Evolutionary conservation across 2,888 invertebrate genomes (phyloP).

Genomic region (Oscheius sp.): DNA sequence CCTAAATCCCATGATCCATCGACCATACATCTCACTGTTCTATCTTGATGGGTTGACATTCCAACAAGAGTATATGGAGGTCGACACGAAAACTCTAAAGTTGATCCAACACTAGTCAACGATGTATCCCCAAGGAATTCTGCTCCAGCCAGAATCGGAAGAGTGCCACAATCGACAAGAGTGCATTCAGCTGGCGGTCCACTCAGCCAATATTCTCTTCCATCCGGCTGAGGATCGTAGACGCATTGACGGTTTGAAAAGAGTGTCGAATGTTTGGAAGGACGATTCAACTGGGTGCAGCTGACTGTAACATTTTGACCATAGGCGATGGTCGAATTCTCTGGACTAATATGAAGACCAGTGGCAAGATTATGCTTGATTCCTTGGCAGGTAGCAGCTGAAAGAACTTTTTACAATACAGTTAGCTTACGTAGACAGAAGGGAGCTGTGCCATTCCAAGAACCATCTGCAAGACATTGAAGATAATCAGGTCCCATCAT

Average conservation of each 20-base stretch:
- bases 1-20: slow-evolving; percentile 98
- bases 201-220: slow-evolving; percentile 71
- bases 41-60: slow-evolving; percentile 88
- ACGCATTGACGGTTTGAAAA: slow-evolving; percentile 91
- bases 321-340: slow-evolving; percentile 61
- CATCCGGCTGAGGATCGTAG: slow-evolving; percentile 84
- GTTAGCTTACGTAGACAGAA: slow-evolving; percentile 87
- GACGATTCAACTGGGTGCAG: slow-evolving; percentile 67
- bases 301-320: slow-evolving; percentile 66
- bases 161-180: slow-evolving; percentile 84
- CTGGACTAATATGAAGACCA: slow-evolving; percentile 66
- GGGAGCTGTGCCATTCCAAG: slow-evolving; percentile 92
- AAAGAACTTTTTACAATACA: slow-evolving; percentile 15
- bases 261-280: slow-evolving; percentile 74
- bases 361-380: slow-evolving; percentile 63
- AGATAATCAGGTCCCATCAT: slow-evolving; percentile 87
- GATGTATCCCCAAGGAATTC: slow-evolving; percentile 81
- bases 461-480: slow-evolving; percentile 86
- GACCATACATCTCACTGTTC: slow-evolving; percentile 86
- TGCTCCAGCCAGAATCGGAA: slow-evolving; percentile 89
- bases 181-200: slow-evolving; percentile 65
- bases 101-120: slow-evolving; percentile 78
- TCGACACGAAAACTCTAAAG: slow-evolving; percentile 89
- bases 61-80: slow-evolving; percentile 93
- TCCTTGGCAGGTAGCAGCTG: slow-evolving; percentile 70